phyloP scores from a whole-genome alignment of 2,888 invertebrate genomes.

The Amphipyra berbera region DNA sequence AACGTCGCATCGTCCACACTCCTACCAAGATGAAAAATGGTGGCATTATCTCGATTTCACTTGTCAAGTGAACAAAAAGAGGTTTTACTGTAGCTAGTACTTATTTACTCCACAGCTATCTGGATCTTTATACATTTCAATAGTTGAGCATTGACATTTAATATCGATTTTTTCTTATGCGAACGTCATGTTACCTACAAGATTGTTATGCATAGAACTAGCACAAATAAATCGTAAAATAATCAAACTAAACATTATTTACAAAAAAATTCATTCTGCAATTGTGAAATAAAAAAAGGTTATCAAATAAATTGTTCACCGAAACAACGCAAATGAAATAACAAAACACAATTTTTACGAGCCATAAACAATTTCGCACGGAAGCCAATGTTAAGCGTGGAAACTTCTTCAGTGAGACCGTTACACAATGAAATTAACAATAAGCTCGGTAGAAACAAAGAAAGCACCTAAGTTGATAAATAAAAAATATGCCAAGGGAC shows the following conservation, averaged over 20 bases:
- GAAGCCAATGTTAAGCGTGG: constrained; percentile 67
- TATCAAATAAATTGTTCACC: constrained; percentile 46
- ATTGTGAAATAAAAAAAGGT: constrained; percentile 31
- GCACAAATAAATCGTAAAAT: constrained; percentile 8
- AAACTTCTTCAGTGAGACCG: constrained; percentile 68
- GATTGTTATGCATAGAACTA: constrained; percentile 4
- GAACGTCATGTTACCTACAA: neutral
- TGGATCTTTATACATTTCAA: constrained; percentile 22
- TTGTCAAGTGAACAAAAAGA: constrained; percentile 79
- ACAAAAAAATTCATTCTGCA: constrained; percentile 25
- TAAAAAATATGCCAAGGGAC: constrained; percentile 77
- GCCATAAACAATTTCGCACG: constrained; percentile 69
- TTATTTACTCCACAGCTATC: constrained; percentile 62
- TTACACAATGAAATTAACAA: constrained; percentile 77
- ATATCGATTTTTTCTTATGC: neutral
- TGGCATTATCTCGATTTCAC: constrained; percentile 84
- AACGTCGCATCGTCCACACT: constrained; percentile 82
- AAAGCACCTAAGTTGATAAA: constrained; percentile 74
- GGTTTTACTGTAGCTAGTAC: constrained; percentile 60
- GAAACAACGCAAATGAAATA: constrained; percentile 57
- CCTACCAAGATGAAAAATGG: constrained; percentile 83
- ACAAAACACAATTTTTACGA: constrained; percentile 66
- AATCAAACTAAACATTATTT: constrained; percentile 30
- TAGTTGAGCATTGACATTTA: neutral
- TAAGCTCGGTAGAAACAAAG: constrained; percentile 73